Evolutionary conservation across 2,888 invertebrate species (phyloP).

Genomic region (Macaria notata): DNA sequence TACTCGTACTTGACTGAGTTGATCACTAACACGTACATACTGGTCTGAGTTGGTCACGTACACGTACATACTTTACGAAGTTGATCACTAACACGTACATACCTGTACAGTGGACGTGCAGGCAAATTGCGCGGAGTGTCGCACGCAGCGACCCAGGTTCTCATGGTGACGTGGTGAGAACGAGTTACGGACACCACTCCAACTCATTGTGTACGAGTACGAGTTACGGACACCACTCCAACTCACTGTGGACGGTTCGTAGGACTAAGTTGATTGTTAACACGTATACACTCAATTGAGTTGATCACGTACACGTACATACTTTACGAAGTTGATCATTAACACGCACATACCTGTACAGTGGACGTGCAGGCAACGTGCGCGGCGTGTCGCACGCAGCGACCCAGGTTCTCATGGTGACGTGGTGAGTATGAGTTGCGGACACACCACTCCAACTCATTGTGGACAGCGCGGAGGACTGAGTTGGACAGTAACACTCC

Average conservation of each 20-base stretch:
- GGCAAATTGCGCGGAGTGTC: conserved; percentile 74
- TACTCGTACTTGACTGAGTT: no score
- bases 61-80: no score
- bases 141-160: conserved; percentile 93
- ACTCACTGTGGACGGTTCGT: no score
- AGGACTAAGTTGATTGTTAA: no score
- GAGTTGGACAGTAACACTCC: conserved; percentile 95
- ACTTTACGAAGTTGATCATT: no score
- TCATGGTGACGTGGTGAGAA: conserved; percentile 91
- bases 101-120: not conserved
- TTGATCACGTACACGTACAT: no score
- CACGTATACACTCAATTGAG: no score
- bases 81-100: not conserved
- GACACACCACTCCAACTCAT: conserved; percentile 94
- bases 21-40: no score
- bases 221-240: no score
- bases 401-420: conserved; percentile 93
- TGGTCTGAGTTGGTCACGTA: no score
- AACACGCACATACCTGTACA: not conserved
- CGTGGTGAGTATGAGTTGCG: conserved; percentile 91
- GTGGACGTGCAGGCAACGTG: conserved; percentile 79
- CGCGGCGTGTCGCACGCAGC: conserved; percentile 89
- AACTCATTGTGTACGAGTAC: conserved; percentile 88
- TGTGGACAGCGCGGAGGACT: conserved; percentile 89
- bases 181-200: conserved; percentile 94